Evolutionary conservation across 2,797 vertebrate species (phyloP).

Genomic region (Champsocephalus gunnari): DNA sequence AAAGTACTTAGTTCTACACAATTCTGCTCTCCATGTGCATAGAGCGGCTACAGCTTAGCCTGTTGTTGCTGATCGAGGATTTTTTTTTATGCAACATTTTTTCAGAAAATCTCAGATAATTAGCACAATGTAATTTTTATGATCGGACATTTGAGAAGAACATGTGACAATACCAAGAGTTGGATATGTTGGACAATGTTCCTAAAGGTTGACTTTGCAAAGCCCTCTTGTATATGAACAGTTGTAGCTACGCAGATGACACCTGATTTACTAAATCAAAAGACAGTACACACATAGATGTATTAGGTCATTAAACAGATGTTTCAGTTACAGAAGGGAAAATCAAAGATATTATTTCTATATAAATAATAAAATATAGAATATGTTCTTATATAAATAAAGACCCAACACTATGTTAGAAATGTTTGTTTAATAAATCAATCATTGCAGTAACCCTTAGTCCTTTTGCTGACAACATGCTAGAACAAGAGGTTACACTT

Average conservation of each 20-base stretch:
- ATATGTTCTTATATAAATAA: neutral
- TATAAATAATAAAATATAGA: neutral
- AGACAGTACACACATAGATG: neutral
- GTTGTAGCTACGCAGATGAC: neutral
- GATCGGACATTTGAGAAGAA: neutral
- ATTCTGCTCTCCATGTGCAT: conserved; percentile 55
- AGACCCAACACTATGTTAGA: neutral
- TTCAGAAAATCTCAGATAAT: neutral
- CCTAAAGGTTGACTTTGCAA: neutral
- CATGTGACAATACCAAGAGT: neutral
- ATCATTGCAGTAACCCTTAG: neutral
- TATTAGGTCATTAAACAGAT: neutral
- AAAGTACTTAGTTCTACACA: conserved; percentile 58
- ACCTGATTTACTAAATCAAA: neutral
- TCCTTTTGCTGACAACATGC: neutral
- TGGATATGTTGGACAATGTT: neutral
- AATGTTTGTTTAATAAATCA: neutral
- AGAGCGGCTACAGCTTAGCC: conserved; percentile 38
- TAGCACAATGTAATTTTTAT: neutral
- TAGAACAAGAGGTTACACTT: neutral
- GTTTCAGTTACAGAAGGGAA: neutral
- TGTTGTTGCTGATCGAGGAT: conserved; percentile 44
- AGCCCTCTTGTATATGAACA: too few relatives aligned
- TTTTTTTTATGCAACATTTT: conserved; percentile 1
- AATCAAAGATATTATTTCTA: neutral